A percentile compares a stretch with the other conserved stretches of the same genome.
Evolutionary conservation across 2,113 vertebrate genomes (phyloP).

Genomic region (Plectropomus leopardus): DNA sequence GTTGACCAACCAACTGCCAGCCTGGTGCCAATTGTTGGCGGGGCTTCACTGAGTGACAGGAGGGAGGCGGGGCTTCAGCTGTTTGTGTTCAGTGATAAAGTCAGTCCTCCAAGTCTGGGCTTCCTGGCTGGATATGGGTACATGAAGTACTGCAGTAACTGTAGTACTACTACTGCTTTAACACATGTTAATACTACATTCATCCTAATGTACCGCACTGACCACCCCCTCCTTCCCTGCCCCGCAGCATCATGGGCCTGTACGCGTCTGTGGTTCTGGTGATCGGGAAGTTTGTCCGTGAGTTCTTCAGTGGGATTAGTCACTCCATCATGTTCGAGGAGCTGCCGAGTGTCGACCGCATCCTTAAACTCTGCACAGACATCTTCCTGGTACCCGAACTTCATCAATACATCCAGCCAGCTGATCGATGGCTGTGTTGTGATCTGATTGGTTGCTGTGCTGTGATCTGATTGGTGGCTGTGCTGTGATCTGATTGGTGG

Average conservation of each 20-base stretch:
- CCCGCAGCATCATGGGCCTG: constrained; percentile 92
- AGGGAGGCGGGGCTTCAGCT: constrained; percentile 87
- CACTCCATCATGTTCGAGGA: constrained; percentile 98
- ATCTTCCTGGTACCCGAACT: constrained; percentile 98
- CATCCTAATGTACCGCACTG: no score
- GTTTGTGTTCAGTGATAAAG: constrained; percentile 95
- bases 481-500: background rate
- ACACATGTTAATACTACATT: no score
- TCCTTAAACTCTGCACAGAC: constrained; percentile 91
- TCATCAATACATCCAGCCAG: background rate
- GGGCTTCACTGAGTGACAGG: constrained; percentile 21
- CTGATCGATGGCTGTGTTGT: no score
- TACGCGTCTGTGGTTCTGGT: constrained; percentile 94
- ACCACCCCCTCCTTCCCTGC: no score
- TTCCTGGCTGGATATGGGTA: constrained; percentile 97
- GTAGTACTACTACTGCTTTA: no score
- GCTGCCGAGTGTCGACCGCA: constrained; percentile 89
- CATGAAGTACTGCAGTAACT: background rate
- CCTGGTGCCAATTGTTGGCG: constrained; percentile 48
- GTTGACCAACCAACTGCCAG: constrained; percentile 83
- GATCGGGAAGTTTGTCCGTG: constrained; percentile 91
- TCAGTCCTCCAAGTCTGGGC: constrained; percentile 94
- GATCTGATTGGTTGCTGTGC: no score
- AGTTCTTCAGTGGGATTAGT: constrained; percentile 96
- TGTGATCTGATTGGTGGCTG: background rate